Conservation (phyloP, 2,888 invertebrate species). For the Meiosimyza platycephala region DNA sequence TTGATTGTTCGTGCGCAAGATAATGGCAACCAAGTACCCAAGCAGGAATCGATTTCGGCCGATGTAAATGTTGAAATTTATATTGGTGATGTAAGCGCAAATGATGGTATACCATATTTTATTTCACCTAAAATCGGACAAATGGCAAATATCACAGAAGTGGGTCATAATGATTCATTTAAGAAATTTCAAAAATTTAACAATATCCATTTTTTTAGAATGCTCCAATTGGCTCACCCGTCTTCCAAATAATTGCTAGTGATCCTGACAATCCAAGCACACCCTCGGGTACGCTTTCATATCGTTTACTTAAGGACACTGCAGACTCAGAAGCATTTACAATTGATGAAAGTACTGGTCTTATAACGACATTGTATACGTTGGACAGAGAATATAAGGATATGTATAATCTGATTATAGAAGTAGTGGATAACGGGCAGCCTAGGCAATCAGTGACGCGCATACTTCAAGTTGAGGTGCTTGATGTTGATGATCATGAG, state of each 20-base stretch:
- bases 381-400: conserved; percentile 82
- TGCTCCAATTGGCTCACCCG: conserved; percentile 77
- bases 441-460: conserved; percentile 81
- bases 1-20: conserved; percentile 77
- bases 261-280: conserved; percentile 83
- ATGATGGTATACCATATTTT: conserved; percentile 83
- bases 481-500: conserved; percentile 83
- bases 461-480: conserved; percentile 75
- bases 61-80: conserved; percentile 75
- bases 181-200: not conserved
- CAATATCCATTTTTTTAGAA: conserved; percentile 68
- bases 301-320: conserved; percentile 78
- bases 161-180: conserved; percentile 52
- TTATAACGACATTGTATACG: conserved; percentile 76
- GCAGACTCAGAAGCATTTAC: conserved; percentile 73
- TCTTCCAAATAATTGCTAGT: conserved; percentile 80
- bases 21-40: conserved; percentile 71
- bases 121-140: conserved; percentile 78
- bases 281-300: conserved; percentile 79
- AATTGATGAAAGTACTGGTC: conserved; percentile 76
- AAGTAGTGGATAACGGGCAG: conserved; percentile 82
- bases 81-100: conserved; percentile 83
- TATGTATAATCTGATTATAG: conserved; percentile 80
- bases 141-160: conserved; percentile 77
- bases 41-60: conserved; percentile 70